These are phyloP conservation scores for Podilymbus podiceps DNA, from an alignment of 2,113 vertebrate genomes.

Conservation along the genomic window DNA sequence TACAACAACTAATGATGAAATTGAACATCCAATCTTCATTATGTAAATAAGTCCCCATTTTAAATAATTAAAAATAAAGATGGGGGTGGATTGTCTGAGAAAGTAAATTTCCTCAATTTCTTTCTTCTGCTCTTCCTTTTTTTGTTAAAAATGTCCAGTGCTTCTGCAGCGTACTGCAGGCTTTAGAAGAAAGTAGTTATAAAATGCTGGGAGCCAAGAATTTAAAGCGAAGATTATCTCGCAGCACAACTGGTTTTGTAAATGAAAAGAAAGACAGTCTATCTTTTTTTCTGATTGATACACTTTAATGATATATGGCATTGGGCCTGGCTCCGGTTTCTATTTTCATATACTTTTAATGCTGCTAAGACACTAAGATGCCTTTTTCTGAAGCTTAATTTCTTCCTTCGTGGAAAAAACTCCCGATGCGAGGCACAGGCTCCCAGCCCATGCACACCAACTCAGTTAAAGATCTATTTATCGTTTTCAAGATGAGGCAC, in stretches of 20 bases:
- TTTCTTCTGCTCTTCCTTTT: background rate
- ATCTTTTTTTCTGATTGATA: background rate
- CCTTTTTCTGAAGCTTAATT: background rate
- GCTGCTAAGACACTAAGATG: background rate
- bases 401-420: background rate
- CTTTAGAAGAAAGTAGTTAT: background rate
- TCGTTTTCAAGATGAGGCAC: background rate
- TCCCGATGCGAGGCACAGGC: background rate
- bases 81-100: background rate
- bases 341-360: background rate
- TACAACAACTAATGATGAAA: background rate
- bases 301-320: background rate
- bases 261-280: background rate
- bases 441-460: background rate
- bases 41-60: background rate
- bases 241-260: background rate
- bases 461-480: background rate
- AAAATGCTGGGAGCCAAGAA: background rate
- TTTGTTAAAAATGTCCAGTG: background rate
- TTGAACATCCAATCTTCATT: rapidly evolving
- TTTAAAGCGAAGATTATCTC: background rate
- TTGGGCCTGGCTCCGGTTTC: background rate
- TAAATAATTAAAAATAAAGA: background rate
- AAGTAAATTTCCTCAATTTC: background rate
- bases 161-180: background rate